These are phyloP conservation scores for Drosophila mauritiana DNA, from an alignment of 1,140 invertebrate species.

Conservation along the genomic window DNA sequence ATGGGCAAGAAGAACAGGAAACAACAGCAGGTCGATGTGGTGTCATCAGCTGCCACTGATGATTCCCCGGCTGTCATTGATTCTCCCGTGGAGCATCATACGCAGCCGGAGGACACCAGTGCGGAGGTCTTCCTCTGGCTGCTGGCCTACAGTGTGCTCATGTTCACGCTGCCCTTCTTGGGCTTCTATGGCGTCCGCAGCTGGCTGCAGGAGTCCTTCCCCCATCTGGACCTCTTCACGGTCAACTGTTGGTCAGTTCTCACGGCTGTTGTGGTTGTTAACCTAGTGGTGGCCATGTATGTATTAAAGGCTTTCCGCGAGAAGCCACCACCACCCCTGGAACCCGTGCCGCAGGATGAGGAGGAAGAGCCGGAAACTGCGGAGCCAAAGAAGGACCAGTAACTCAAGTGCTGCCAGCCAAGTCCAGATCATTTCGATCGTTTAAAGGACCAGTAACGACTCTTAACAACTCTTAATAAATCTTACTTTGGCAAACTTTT, in stretches of 20 bases:
- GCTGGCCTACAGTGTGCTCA: conserved; percentile 91
- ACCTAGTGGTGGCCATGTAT: conserved; percentile 91
- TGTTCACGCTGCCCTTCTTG: conserved; percentile 92
- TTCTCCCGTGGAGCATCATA: neutral
- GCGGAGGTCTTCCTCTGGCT: conserved; percentile 87
- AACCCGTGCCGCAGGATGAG: conserved; percentile 84
- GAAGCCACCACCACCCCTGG: conserved; percentile 85
- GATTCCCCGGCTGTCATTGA: neutral
- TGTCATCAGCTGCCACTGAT: neutral
- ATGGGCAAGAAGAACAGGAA: conserved; percentile 62
- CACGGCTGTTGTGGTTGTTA: conserved; percentile 90
- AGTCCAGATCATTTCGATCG: neutral
- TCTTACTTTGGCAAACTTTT: conserved; percentile 30
- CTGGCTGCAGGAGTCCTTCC: conserved; percentile 87
- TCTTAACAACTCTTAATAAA: conserved; percentile 13
- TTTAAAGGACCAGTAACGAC: neutral
- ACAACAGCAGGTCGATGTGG: conserved; percentile 19
- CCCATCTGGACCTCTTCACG: conserved; percentile 86
- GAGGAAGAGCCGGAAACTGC: conserved; percentile 37
- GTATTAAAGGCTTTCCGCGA: conserved; percentile 91
- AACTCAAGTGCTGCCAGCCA: conserved; percentile 19
- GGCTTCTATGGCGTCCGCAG: conserved; percentile 89
- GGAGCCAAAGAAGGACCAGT: conserved; percentile 59
- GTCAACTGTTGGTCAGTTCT: conserved; percentile 90
- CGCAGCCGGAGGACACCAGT: conserved; percentile 49